Evolutionary conservation across 23 tunicate species (phyloP).

Genomic region (Oikopleura albicans): DNA sequence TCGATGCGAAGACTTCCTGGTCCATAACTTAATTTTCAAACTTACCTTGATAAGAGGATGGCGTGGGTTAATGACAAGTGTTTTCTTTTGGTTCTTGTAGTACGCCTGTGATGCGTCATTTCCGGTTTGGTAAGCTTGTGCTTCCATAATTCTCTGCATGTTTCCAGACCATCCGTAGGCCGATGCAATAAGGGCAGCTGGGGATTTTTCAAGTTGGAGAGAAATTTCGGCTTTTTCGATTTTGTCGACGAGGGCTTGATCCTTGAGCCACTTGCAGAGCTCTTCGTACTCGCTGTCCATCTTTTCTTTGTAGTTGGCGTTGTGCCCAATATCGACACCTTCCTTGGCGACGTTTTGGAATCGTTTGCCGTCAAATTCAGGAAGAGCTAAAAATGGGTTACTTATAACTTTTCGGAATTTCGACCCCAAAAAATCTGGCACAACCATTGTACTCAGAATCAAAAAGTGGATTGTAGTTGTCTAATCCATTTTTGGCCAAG

Average conservation of each 20-base stretch:
- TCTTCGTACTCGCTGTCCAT: constrained; percentile 71
- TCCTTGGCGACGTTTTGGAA: constrained; percentile 97
- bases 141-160: constrained; percentile 98
- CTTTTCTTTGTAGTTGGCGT: constrained; percentile 18
- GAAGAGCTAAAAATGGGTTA: no score
- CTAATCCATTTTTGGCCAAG: no score
- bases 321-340: constrained; percentile 22
- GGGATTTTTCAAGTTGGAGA: constrained; percentile 55
- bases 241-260: constrained; percentile 54
- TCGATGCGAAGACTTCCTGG: no score
- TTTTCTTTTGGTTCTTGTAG: constrained; percentile 89
- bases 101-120: constrained; percentile 54
- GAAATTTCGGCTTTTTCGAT: constrained; percentile 38
- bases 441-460: no score
- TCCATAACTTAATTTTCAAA: no score
- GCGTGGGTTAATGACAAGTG: constrained; percentile 77
- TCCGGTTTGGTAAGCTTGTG: constrained; percentile 82
- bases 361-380: constrained; percentile 92
- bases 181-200: constrained; percentile 81
- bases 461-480: no score
- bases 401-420: no score
- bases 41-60: constrained; percentile 63
- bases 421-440: no score
- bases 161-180: constrained; percentile 99
- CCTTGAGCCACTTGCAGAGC: constrained; percentile 68